Conservation (phyloP, 2,797 vertebrate genomes). For the Cygnus olor region DNA sequence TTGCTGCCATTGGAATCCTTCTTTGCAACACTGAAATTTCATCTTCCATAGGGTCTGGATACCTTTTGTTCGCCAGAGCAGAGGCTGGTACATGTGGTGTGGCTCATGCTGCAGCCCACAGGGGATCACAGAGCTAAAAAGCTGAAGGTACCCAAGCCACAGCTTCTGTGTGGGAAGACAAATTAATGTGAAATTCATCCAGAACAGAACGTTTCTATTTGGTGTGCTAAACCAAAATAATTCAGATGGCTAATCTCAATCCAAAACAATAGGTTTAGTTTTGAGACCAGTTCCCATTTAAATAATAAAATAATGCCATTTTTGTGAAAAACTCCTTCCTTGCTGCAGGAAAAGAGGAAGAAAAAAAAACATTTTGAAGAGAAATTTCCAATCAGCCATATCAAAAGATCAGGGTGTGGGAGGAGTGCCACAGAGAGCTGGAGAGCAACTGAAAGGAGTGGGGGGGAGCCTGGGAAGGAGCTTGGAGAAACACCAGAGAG, state of each 20-base stretch:
- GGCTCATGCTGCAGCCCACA: not conserved
- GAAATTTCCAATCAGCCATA: slow-evolving; percentile 28
- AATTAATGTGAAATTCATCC: not conserved
- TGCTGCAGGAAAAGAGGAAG: not conserved
- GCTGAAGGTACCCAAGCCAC: not conserved
- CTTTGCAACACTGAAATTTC: not conserved
- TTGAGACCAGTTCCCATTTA: not conserved
- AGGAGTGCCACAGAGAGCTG: slow-evolving; percentile 47
- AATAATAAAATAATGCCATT: not conserved
- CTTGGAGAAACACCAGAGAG: slow-evolving; percentile 35
- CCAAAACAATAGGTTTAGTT: not conserved
- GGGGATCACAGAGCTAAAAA: not conserved
- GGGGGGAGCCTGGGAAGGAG: slow-evolving; percentile 18
- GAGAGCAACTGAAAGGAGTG: not conserved
- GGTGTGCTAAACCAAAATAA: not conserved
- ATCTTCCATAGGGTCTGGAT: not conserved
- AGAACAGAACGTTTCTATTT: not conserved
- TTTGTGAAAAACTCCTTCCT: slow-evolving; percentile 12
- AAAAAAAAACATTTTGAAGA: slow-evolving; percentile 9
- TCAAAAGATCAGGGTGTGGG: slow-evolving; percentile 51
- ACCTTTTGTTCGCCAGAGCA: not conserved
- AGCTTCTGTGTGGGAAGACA: not conserved
- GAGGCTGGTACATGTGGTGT: not conserved
- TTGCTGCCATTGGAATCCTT: not conserved
- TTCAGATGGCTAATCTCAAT: not conserved